These are phyloP conservation scores for Myripristis murdjan DNA, from an alignment of 2,797 vertebrate species.

Conservation along the genomic window DNA sequence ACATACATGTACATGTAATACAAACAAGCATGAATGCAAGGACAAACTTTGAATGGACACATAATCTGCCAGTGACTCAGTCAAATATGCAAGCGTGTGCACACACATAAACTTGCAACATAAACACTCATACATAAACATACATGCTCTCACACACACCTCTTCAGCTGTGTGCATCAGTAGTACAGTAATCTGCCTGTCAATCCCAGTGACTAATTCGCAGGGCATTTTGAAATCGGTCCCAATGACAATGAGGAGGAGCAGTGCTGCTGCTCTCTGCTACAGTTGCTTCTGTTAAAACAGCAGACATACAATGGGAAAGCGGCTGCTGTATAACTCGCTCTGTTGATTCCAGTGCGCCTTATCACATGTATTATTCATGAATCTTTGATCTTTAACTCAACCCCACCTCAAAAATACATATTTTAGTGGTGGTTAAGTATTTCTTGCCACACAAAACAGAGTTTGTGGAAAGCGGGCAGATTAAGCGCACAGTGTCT, in stretches of 20 bases:
- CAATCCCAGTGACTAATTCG: slow-evolving; percentile 1
- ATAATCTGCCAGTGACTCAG: too few species aligned
- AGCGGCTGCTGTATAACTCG: slow-evolving; percentile 43
- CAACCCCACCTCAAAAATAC: slow-evolving; percentile 20
- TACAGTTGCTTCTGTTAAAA: slow-evolving; percentile 48
- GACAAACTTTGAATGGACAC: slow-evolving; percentile 11
- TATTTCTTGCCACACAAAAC: slow-evolving; percentile 6
- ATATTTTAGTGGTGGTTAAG: slow-evolving; percentile 24
- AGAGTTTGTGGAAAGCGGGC: not conserved
- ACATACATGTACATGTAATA: not conserved
- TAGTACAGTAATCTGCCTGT: slow-evolving; percentile 33
- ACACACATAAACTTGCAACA: slow-evolving; percentile 13
- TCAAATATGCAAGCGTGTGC: slow-evolving; percentile 4
- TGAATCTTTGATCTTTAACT: slow-evolving; percentile 54
- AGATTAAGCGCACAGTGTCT: slow-evolving; percentile 5
- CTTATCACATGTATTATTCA: slow-evolving; percentile 64
- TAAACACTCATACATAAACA: not conserved
- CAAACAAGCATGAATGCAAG: not conserved
- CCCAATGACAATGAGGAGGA: slow-evolving; percentile 25
- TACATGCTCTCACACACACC: not conserved
- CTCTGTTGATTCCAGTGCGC: slow-evolving; percentile 35
- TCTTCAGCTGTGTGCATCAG: slow-evolving; percentile 30
- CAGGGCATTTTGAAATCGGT: slow-evolving; percentile 40
- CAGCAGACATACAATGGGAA: slow-evolving; percentile 48
- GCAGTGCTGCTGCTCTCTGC: slow-evolving; percentile 24